A percentile compares a stretch with the other conserved stretches of the same genome.
Conservation (phyloP, 2,113 vertebrate species). For the Chrysochloris asiatica region DNA sequence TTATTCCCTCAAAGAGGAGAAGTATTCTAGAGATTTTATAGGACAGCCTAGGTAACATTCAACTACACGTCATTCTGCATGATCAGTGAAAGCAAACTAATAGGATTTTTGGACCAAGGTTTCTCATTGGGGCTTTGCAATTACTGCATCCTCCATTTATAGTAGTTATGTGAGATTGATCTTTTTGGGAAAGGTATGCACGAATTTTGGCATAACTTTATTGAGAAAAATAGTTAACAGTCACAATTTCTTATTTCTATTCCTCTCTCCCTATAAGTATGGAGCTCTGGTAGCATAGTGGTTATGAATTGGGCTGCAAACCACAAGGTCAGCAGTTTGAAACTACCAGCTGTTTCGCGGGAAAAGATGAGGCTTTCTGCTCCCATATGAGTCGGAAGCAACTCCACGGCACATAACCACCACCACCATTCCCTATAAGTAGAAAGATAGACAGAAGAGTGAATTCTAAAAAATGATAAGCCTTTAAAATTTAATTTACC, state of each 20-base stretch:
- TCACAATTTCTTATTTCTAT: background rate
- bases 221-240: background rate
- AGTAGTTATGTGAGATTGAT: background rate
- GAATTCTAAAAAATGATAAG: background rate
- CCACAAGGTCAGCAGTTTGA: no score
- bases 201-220: slow-evolving; percentile 9
- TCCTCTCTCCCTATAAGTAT: no score
- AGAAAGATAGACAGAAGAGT: background rate
- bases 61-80: slow-evolving; percentile 16
- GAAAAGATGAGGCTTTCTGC: no score
- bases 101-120: background rate
- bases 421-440: no score
- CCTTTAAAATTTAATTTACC: background rate
- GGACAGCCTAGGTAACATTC: background rate
- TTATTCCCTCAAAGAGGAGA: background rate
- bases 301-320: no score
- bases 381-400: no score
- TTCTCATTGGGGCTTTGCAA: slow-evolving; percentile 2
- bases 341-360: no score
- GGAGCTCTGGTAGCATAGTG: no score
- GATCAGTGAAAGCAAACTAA: background rate
- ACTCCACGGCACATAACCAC: no score
- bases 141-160: background rate
- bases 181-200: slow-evolving; percentile 7
- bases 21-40: background rate